phyloP scores from a whole-genome alignment of 2,797 vertebrate genomes.

The Scyliorhinus canicula region DNA sequence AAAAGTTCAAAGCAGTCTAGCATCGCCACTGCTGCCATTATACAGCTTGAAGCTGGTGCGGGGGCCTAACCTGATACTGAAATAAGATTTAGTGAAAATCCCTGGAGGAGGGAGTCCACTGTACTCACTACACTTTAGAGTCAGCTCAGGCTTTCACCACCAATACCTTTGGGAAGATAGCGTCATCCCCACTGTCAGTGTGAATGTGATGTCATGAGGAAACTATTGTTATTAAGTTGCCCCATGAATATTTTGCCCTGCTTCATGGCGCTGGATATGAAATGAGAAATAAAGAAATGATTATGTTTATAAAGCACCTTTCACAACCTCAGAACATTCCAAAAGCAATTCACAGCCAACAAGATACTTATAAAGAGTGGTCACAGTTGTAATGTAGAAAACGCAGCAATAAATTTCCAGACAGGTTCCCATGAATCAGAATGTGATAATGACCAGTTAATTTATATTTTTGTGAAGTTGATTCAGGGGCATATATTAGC shows the following conservation, averaged over 20 bases:
- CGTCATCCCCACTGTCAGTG: neutral
- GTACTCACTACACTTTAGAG: neutral
- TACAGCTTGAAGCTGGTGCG: neutral
- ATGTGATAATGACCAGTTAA: neutral
- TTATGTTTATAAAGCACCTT: no score
- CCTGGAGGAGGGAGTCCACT: no score
- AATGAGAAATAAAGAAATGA: neutral
- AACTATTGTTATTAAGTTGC: neutral
- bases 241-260: no score
- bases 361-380: no score
- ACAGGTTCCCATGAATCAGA: neutral
- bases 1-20: neutral
- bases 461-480: neutral
- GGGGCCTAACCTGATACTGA: no score
- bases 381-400: no score
- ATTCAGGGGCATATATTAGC: neutral
- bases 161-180: neutral
- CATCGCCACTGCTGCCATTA: neutral
- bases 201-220: neutral
- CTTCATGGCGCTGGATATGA: no score
- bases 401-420: no score
- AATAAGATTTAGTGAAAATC: neutral
- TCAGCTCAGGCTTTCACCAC: neutral
- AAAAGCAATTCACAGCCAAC: no score
- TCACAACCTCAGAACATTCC: no score